These are phyloP conservation scores for Pecten maximus DNA, from an alignment of 2,888 invertebrate species.

Conservation along the genomic window DNA sequence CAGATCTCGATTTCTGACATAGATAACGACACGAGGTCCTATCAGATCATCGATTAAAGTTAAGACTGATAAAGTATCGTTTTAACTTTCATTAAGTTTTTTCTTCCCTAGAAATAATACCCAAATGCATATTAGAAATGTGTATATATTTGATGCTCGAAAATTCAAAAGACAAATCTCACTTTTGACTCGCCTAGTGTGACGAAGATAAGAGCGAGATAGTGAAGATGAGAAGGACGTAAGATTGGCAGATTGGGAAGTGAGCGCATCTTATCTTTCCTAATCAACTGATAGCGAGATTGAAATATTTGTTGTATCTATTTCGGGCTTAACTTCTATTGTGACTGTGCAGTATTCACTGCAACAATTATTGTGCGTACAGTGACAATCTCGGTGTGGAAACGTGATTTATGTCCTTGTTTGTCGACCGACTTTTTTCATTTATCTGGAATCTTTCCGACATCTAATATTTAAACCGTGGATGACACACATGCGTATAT, in stretches of 20 bases:
- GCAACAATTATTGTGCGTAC: not conserved
- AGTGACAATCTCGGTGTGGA: not conserved
- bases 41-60: not conserved
- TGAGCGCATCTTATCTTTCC: not conserved
- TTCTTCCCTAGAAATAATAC: not conserved
- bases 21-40: not conserved
- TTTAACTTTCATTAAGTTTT: not conserved
- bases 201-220: not conserved
- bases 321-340: not conserved
- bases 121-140: slow-evolving; percentile 18
- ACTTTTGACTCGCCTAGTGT: slow-evolving; percentile 33
- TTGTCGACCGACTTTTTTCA: not conserved
- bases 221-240: not conserved
- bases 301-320: slow-evolving; percentile 24
- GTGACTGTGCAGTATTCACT: not conserved
- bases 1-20: not conserved
- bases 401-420: not conserved
- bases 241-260: slow-evolving; percentile 16
- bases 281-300: slow-evolving; percentile 8
- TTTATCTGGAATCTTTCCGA: not conserved
- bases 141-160: slow-evolving; percentile 23
- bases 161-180: not conserved
- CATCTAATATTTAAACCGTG: not conserved
- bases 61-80: not conserved
- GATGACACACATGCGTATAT: too few relatives aligned